These are phyloP conservation scores for Catharus minimus DNA, from an alignment of 2,113 vertebrate genomes.

Conservation along the genomic window DNA sequence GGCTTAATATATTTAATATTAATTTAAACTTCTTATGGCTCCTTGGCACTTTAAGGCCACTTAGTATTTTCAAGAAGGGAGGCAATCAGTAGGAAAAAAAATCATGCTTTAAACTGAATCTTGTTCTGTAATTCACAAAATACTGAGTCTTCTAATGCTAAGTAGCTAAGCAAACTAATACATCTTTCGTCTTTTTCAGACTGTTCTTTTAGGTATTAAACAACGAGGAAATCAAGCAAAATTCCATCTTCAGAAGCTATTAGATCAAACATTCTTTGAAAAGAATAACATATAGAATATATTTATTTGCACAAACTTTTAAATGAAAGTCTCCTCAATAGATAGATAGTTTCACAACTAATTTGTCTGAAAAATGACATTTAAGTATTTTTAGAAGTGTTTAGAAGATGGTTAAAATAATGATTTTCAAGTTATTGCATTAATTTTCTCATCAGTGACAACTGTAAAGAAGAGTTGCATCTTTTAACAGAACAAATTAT, in stretches of 20 bases:
- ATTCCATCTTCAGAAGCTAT: slow-evolving; percentile 18
- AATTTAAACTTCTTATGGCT: neutral
- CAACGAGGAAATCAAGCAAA: slow-evolving; percentile 17
- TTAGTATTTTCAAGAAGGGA: neutral
- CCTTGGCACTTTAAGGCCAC: neutral
- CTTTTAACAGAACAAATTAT: neutral
- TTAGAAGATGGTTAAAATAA: neutral
- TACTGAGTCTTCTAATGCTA: neutral
- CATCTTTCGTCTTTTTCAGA: neutral
- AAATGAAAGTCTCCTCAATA: neutral
- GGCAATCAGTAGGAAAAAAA: accelerated
- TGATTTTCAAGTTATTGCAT: neutral
- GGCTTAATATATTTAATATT: neutral
- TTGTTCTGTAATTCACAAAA: slow-evolving; percentile 25
- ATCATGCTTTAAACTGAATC: neutral
- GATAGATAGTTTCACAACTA: slow-evolving; percentile 1
- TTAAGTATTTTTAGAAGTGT: neutral
- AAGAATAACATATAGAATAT: slow-evolving; percentile 31
- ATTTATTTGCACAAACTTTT: slow-evolving; percentile 28
- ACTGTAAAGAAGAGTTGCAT: neutral
- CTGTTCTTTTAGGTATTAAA: slow-evolving; percentile 44
- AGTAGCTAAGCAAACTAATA: slow-evolving; percentile 11
- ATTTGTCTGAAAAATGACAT: slow-evolving; percentile 9
- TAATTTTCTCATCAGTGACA: neutral
- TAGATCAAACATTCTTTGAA: slow-evolving; percentile 58